These are phyloP conservation scores for Chelon auratus DNA, from an alignment of 2,797 vertebrate species.

Conservation along the genomic window DNA sequence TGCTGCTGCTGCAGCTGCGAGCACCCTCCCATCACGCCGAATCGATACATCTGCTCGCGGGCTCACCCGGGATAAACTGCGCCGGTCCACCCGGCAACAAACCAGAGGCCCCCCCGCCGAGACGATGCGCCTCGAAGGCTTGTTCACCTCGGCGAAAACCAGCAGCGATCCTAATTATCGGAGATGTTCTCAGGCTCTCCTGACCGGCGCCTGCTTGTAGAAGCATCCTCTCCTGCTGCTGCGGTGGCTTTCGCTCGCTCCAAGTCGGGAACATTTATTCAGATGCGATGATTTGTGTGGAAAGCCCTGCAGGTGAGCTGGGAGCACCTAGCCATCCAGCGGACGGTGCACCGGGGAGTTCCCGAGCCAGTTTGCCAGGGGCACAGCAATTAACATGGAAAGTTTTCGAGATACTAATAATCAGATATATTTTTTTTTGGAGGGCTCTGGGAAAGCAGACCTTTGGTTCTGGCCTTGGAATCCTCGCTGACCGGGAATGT, in stretches of 20 bases:
- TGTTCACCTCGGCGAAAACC: conserved; percentile 22
- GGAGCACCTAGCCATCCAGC: conserved; percentile 24
- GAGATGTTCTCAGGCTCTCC: conserved; percentile 28
- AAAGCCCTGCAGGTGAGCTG: conserved; percentile 48
- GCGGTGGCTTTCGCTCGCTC: neutral
- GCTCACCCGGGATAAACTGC: conserved; percentile 39
- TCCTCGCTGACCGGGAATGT: neutral
- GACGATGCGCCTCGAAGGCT: conserved; percentile 28
- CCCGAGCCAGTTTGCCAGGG: conserved; percentile 32
- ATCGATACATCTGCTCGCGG: conserved; percentile 59
- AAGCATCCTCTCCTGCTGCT: conserved; percentile 24
- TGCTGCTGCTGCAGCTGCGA: neutral
- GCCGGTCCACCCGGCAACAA: conserved; percentile 30
- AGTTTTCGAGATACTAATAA: conserved; percentile 2
- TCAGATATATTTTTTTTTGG: too few species aligned
- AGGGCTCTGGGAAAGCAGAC: neutral
- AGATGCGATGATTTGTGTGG: conserved; percentile 29
- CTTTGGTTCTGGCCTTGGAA: neutral
- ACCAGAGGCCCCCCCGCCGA: conserved; percentile 30
- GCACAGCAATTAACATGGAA: conserved; percentile 44
- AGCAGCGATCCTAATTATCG: conserved; percentile 53
- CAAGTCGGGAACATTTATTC: conserved; percentile 2
- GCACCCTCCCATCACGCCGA: conserved; percentile 26
- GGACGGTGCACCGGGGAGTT: conserved; percentile 12
- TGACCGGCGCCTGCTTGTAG: neutral